Evolutionary conservation across 1,140 invertebrate species (phyloP).

Genomic region (Ceratoteleas bidentatus): DNA sequence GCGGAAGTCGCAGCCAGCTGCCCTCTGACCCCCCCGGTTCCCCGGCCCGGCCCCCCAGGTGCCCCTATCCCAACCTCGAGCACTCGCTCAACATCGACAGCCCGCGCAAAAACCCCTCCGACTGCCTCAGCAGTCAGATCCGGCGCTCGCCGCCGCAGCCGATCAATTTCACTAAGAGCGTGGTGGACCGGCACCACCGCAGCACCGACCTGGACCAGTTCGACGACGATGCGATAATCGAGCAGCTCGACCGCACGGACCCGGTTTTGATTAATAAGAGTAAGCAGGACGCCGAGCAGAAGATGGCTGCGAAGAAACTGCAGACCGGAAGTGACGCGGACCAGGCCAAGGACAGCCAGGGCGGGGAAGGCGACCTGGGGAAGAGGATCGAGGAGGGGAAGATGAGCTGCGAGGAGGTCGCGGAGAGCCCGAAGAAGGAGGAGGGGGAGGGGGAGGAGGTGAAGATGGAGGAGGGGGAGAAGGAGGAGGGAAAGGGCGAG

Average conservation of each 20-base stretch:
- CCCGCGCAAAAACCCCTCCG: slow-evolving; percentile 7
- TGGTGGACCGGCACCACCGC: slow-evolving; percentile 39
- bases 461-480: not conserved
- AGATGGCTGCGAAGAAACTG: slow-evolving; percentile 24
- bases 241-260: slow-evolving; percentile 39
- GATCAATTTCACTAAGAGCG: slow-evolving; percentile 34
- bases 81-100: slow-evolving; percentile 13
- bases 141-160: slow-evolving; percentile 44
- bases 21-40: slow-evolving; percentile 29
- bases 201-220: slow-evolving; percentile 22
- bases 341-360: not conserved
- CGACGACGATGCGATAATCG: slow-evolving; percentile 37
- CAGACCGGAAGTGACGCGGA: slow-evolving; percentile 11
- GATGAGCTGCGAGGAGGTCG: too few relatives aligned
- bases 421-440: too few relatives aligned
- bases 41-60: not conserved
- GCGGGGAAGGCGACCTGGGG: too few relatives aligned
- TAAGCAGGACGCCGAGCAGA: slow-evolving; percentile 29
- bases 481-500: slow-evolving; percentile 2
- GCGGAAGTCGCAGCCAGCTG: slow-evolving; percentile 69
- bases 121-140: slow-evolving; percentile 10
- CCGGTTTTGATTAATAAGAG: slow-evolving; percentile 38
- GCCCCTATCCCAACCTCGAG: not conserved
- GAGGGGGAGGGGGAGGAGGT: too few relatives aligned
- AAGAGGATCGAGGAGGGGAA: too few relatives aligned